Percentiles rank a stretch among this genome's conserved stretches.
These are phyloP conservation scores for Metellina segmentata DNA, from an alignment of 2,888 invertebrate genomes.

Conservation along the genomic window DNA sequence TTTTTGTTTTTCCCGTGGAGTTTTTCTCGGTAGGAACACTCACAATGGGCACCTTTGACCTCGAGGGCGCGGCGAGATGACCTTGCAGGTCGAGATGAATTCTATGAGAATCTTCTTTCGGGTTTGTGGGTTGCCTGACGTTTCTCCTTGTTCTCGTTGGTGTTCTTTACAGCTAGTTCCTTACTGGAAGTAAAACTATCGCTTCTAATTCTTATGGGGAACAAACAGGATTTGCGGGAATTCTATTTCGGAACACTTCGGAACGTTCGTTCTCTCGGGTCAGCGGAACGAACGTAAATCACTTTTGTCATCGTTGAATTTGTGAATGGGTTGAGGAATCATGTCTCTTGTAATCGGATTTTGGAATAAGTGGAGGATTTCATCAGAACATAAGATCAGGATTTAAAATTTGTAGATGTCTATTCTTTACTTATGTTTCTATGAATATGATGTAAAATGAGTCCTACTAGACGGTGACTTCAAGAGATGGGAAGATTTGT, in stretches of 20 bases:
- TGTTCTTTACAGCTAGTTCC: not conserved
- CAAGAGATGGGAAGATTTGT: too few species aligned
- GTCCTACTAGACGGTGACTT: too few species aligned
- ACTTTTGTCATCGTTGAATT: not conserved
- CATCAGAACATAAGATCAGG: not conserved
- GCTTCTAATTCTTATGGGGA: not conserved
- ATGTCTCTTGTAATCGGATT: not conserved
- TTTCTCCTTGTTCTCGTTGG: not conserved
- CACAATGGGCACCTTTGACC: conserved; percentile 16
- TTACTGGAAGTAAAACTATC: not conserved
- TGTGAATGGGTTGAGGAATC: not conserved
- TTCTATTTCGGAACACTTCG: conserved; percentile 2
- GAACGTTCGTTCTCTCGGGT: not conserved
- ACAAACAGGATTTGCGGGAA: not conserved
- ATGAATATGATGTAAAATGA: not conserved
- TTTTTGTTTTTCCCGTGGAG: not conserved
- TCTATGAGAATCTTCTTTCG: not conserved
- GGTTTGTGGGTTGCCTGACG: conserved; percentile 19
- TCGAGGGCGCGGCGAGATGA: not conserved
- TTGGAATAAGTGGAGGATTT: not conserved
- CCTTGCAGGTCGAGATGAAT: conserved; percentile 24
- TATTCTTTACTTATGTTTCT: not conserved
- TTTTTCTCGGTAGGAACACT: not conserved
- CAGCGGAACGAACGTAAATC: conserved; percentile 28
- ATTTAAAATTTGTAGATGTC: not conserved